Evolutionary conservation across 2,797 vertebrate genomes (phyloP), one percentile per base, ranked within the genome.

Genomic region (Crenuchus spilurus): DNA sequence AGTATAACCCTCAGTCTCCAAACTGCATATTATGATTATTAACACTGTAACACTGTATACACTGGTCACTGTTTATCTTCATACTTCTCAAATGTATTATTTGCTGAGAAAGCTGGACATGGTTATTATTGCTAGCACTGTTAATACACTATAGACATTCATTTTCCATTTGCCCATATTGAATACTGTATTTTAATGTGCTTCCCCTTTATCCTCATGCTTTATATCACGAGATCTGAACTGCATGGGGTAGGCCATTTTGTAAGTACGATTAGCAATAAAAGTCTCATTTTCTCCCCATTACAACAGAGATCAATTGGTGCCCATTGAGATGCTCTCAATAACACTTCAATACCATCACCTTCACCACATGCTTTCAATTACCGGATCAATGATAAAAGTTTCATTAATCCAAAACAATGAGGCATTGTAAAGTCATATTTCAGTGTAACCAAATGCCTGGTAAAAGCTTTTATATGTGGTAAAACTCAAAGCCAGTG

Each of bases 141-240:
- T 49, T 71, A 28, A 44, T 58, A 33, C n/a, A 46, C 18, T 2
- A 4, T 7, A 26, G 28, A 2, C 44, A 20, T 51, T 22, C 48
- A 20, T 26, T 16, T 61, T 57, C 37, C 42, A 26, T 60, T 70
- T 37, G 42, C 4, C 49, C 11, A 10, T 37, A 46, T 18, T 0
- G 1, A 20, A n/a, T 37, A 16, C 33, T 35, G 28, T 20, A 10
- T 41, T 39, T 54, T 57, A 24, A 51, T 58, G 14, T 16, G 13
- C 24, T 44, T 51, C 11, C 22, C 35, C 20, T 64, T 63, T 60
- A 51, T 51, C 48, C 22, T 39, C 4, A 0, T 54, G 18, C 20
- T 7, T 75, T 72, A 54, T 7, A 72, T 28, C 39, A 42, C 70
- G 64, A 70, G 42, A 75, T 71, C 73, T 35, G 73, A 70, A 6